These are phyloP conservation scores for Brachypteracias leptosomus DNA, from an alignment of 2,113 vertebrate genomes.

Conservation along the genomic window DNA sequence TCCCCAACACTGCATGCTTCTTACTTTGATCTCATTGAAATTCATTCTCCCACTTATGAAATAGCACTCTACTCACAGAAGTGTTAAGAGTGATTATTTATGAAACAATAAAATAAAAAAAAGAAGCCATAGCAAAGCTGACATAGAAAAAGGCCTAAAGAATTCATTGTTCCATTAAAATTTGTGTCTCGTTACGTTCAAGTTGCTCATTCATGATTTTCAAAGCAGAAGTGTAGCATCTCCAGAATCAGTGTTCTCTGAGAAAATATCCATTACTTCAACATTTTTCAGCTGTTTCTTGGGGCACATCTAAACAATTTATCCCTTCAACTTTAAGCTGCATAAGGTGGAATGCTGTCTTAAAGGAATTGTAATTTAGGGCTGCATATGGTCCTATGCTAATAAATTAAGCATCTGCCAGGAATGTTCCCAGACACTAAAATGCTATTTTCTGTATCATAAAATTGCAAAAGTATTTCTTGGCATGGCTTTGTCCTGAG, in stretches of 20 bases:
- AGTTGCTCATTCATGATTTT: constrained; percentile 37
- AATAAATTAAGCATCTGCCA: constrained; percentile 7
- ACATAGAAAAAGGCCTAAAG: not conserved
- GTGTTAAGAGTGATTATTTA: not conserved
- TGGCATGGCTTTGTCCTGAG: not conserved
- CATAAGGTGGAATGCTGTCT: not conserved
- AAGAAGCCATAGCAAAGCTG: not conserved
- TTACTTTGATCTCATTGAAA: not conserved
- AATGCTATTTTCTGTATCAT: not conserved
- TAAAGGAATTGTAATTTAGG: not conserved
- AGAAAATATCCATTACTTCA: constrained; percentile 28
- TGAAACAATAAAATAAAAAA: not conserved
- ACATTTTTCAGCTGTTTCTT: constrained; percentile 26
- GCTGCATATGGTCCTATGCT: not conserved
- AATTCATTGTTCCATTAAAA: constrained; percentile 41
- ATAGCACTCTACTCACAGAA: not conserved
- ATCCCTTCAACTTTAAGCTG: not conserved
- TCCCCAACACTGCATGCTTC: not conserved
- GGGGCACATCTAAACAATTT: constrained; percentile 23
- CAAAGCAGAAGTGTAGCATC: not conserved
- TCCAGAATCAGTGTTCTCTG: constrained; percentile 8
- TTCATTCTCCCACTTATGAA: not conserved
- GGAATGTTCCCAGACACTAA: not conserved
- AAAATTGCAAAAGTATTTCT: not conserved
- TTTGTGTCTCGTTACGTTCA: not conserved